phyloP scores from a whole-genome alignment of 1,140 invertebrate genomes.

The Pristionchus pacificus region DNA sequence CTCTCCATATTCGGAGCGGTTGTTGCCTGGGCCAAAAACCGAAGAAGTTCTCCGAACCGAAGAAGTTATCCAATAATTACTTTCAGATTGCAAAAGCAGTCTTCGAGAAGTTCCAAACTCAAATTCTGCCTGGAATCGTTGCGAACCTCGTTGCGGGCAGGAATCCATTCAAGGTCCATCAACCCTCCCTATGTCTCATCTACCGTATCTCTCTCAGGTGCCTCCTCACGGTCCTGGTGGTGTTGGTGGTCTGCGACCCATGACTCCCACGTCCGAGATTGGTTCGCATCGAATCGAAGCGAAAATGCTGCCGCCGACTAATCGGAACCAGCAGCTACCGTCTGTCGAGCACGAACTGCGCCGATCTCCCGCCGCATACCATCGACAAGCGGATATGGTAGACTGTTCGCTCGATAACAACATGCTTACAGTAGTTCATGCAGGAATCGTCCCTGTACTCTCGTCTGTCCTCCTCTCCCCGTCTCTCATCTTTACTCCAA shows the following conservation, averaged over 20 bases:
- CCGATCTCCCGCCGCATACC: too few species aligned
- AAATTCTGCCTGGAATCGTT: slow-evolving; percentile 46
- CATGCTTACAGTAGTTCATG: too few species aligned
- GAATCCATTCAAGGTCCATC: slow-evolving; percentile 44
- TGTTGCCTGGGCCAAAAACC: too few species aligned
- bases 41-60: neutral
- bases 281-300: too few species aligned
- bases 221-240: slow-evolving; percentile 7
- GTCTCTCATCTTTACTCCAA: slow-evolving; percentile 6
- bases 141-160: slow-evolving; percentile 42
- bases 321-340: too few species aligned
- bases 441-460: neutral
- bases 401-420: too few species aligned
- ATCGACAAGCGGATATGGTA: too few species aligned
- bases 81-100: slow-evolving; percentile 44
- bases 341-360: too few species aligned
- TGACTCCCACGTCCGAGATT: too few species aligned
- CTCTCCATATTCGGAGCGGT: too few species aligned
- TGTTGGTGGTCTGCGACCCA: neutral
- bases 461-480: slow-evolving; percentile 8
- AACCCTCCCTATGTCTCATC: too few species aligned
- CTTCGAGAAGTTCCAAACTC: slow-evolving; percentile 46
- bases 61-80: neutral
- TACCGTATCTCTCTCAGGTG: slow-evolving; percentile 6
- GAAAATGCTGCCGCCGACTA: too few species aligned